These are phyloP conservation scores for Pelobates cultripes DNA, from an alignment of 2,797 vertebrate genomes.

Conservation along the genomic window DNA sequence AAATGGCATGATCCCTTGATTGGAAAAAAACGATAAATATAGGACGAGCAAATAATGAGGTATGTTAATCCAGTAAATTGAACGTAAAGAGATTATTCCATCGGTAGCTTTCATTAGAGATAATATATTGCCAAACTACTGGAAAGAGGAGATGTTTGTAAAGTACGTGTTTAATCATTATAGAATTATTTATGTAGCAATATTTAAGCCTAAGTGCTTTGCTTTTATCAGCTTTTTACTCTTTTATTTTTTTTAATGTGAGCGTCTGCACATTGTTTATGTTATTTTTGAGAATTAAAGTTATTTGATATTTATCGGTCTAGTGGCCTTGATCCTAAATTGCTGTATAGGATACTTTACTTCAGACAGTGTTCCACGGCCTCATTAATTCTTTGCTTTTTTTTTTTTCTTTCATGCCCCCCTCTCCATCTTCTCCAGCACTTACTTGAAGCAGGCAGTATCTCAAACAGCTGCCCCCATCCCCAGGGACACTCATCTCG, in stretches of 20 bases:
- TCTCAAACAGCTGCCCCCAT: slow-evolving; percentile 29
- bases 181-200: slow-evolving; percentile 7
- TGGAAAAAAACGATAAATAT: too few species aligned
- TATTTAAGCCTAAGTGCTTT: slow-evolving; percentile 2
- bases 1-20: too few species aligned
- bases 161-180: not conserved
- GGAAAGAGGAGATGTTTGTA: not conserved
- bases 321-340: not conserved
- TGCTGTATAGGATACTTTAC: not conserved
- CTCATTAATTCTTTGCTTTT: not conserved
- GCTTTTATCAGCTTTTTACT: not conserved
- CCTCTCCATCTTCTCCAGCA: not conserved
- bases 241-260: not conserved
- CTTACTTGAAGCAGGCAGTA: not conserved
- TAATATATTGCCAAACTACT: not conserved
- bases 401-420: not conserved
- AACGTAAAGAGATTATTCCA: not conserved
- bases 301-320: not conserved
- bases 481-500: slow-evolving; percentile 22
- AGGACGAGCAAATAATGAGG: not conserved
- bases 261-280: not conserved
- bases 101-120: not conserved
- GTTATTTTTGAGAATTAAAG: not conserved
- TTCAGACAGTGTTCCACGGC: not conserved
- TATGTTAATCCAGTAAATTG: too few species aligned